These are phyloP conservation scores for Meleagris gallopavo DNA, from an alignment of 2,113 vertebrate genomes.

Conservation along the genomic window DNA sequence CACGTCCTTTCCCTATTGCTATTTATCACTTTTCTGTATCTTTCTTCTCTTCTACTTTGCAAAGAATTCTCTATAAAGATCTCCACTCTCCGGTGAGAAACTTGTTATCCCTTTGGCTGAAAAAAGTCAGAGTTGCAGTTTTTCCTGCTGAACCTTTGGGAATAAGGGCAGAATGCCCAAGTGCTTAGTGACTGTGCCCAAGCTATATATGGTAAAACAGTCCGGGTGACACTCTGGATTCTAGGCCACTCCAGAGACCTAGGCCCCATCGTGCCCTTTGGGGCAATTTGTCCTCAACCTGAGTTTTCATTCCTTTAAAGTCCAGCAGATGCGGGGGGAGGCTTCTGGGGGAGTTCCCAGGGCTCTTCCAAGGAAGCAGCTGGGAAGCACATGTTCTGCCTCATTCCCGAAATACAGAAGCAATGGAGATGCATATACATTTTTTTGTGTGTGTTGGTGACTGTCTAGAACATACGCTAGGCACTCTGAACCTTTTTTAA, in stretches of 20 bases:
- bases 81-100: background rate
- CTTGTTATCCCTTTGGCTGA: background rate
- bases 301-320: constrained; percentile 5
- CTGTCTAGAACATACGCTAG: background rate
- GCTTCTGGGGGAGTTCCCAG: background rate
- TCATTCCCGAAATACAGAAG: background rate
- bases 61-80: background rate
- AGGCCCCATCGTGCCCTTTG: background rate
- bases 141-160: background rate
- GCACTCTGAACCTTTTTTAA: background rate
- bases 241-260: background rate
- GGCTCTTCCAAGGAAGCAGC: background rate
- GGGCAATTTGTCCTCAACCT: background rate
- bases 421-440: background rate
- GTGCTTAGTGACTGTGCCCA: background rate
- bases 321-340: background rate
- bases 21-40: background rate
- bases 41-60: background rate
- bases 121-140: background rate
- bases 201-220: constrained; percentile 64
- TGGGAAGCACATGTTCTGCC: background rate
- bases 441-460: background rate
- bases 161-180: constrained; percentile 4
- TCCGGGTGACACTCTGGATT: background rate
- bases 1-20: background rate